phyloP scores from a whole-genome alignment of 2,888 invertebrate genomes.

The Heliconius sara region DNA sequence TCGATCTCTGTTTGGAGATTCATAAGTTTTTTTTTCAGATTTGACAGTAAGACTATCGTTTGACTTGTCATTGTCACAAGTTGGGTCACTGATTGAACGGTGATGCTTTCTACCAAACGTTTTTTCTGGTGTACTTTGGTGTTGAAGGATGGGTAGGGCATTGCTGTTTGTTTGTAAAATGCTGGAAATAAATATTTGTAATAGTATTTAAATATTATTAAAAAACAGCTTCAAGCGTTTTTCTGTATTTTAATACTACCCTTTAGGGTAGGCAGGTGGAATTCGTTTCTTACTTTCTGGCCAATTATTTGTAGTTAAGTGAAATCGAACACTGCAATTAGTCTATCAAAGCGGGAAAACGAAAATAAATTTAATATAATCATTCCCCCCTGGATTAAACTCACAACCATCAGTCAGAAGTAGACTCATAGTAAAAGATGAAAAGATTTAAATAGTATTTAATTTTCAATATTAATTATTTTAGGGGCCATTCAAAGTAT shows the following conservation, averaged over 20 bases:
- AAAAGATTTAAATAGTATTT: no score
- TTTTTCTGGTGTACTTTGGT: slow-evolving; percentile 72
- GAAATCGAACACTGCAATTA: no score
- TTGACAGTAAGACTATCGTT: slow-evolving; percentile 63
- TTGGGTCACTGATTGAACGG: slow-evolving; percentile 73
- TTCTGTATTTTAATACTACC: background rate
- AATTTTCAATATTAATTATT: no score
- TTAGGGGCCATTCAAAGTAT: no score
- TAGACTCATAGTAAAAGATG: no score
- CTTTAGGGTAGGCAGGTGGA: background rate
- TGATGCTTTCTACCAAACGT: slow-evolving; percentile 64
- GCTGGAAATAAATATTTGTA: slow-evolving; percentile 51
- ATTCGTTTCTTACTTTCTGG: no score
- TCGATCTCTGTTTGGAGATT: slow-evolving; percentile 70
- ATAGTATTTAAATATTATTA: slow-evolving; percentile 22
- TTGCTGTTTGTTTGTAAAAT: slow-evolving; percentile 72
- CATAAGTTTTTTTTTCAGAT: slow-evolving; percentile 63
- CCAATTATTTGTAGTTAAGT: background rate
- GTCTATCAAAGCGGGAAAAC: no score
- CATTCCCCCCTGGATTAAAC: no score
- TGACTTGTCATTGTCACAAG: slow-evolving; percentile 65
- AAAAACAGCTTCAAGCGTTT: background rate
- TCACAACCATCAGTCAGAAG: no score
- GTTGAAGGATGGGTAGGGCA: slow-evolving; percentile 67
- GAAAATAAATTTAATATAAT: no score